phyloP scores from a whole-genome alignment of 2,888 invertebrate species.

The Drosophila mimetica region DNA sequence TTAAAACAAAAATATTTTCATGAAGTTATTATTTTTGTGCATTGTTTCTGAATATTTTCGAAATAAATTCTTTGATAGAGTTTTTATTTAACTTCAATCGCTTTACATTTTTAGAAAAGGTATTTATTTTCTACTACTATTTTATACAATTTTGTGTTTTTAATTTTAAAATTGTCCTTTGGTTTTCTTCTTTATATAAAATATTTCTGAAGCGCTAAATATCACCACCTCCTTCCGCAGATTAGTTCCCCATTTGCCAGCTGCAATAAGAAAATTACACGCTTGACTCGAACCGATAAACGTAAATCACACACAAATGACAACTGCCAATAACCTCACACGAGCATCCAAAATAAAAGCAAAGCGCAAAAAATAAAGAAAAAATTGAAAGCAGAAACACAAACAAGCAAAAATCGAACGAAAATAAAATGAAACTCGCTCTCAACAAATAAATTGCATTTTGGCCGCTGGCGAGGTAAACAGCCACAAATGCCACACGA shows the following conservation, averaged over 20 bases:
- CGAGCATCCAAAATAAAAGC: constrained; percentile 46
- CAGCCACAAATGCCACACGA: constrained; percentile 70
- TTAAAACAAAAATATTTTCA: neutral
- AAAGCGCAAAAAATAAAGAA: constrained; percentile 29
- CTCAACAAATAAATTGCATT: constrained; percentile 76
- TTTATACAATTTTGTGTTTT: neutral
- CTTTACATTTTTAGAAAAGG: too few species aligned
- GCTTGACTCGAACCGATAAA: constrained; percentile 64
- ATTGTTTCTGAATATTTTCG: neutral
- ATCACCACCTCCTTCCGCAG: neutral
- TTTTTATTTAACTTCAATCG: neutral
- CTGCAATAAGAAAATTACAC: constrained; percentile 61
- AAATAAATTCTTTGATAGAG: neutral
- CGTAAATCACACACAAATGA: constrained; percentile 75
- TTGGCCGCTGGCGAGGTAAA: constrained; percentile 75
- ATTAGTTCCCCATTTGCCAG: constrained; percentile 10
- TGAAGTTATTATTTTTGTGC: neutral
- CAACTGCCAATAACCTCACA: constrained; percentile 71
- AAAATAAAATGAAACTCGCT: constrained; percentile 47
- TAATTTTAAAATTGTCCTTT: neutral
- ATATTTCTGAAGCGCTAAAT: neutral
- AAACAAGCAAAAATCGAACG: constrained; percentile 24
- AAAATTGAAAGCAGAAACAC: constrained; percentile 18
- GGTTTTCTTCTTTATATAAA: too few species aligned
- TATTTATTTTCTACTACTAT: neutral